A percentile compares a stretch with the other conserved stretches of the same genome.
Evolutionary conservation across 2,888 invertebrate species (phyloP).

Genomic region (Diabrotica balteata): DNA sequence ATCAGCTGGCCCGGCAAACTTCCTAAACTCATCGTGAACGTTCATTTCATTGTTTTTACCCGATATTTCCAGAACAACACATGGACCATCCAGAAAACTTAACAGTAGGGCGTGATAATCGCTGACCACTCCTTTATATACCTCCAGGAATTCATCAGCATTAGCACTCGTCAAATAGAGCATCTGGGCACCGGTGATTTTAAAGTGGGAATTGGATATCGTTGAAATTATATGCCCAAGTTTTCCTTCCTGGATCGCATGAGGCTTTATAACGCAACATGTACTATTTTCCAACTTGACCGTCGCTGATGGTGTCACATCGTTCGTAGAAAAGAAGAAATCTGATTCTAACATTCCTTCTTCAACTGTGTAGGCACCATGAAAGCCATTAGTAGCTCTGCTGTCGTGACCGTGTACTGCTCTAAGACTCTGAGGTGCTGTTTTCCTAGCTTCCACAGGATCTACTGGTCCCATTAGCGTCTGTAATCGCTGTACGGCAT

Average conservation of each 20-base stretch:
- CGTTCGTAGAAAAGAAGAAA: constrained; percentile 68
- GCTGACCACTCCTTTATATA: constrained; percentile 87
- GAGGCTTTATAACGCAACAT: constrained; percentile 88
- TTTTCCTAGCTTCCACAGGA: constrained; percentile 65
- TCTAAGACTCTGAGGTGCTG: constrained; percentile 67
- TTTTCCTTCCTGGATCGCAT: constrained; percentile 79
- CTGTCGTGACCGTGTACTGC: constrained; percentile 71
- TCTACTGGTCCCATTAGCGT: constrained; percentile 70
- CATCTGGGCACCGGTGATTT: constrained; percentile 82
- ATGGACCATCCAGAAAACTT: constrained; percentile 84
- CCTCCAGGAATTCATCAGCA: constrained; percentile 91
- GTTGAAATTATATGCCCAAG: constrained; percentile 75
- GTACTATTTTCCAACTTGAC: constrained; percentile 73
- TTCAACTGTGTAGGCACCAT: constrained; percentile 69
- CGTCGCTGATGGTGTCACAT: constrained; percentile 57
- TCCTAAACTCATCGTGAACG: constrained; percentile 77
- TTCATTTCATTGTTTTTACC: constrained; percentile 65
- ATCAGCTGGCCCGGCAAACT: constrained; percentile 87
- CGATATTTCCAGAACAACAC: constrained; percentile 84
- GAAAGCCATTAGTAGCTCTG: constrained; percentile 73
- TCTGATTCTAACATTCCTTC: constrained; percentile 65
- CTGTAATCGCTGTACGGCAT: constrained; percentile 68
- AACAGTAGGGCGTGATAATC: constrained; percentile 82
- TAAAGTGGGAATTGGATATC: constrained; percentile 75
- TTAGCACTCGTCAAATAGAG: constrained; percentile 80